phyloP scores from a whole-genome alignment of 2,888 invertebrate genomes.

The Drosophila anomalata region DNA sequence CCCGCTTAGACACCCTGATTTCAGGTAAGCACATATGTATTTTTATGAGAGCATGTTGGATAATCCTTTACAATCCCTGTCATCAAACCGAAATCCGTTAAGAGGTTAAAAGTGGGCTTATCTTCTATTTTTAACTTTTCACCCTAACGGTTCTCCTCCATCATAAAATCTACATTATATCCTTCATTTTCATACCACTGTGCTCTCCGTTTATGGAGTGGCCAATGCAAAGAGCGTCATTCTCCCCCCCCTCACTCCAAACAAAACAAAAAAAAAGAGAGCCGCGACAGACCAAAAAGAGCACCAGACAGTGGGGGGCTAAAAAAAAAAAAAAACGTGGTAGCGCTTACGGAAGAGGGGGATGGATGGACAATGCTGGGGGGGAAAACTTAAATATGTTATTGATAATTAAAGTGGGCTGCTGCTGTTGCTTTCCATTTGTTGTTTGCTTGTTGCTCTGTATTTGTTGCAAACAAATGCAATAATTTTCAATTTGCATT shows the following conservation, averaged over 20 bases:
- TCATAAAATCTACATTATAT: not conserved
- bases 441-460: not conserved
- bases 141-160: not conserved
- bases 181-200: not conserved
- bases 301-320: constrained; percentile 2
- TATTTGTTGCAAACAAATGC: constrained; percentile 37
- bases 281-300: constrained; percentile 4
- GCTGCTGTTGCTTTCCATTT: constrained; percentile 8
- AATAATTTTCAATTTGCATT: constrained; percentile 24
- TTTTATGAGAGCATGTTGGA: constrained; percentile 13
- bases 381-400: constrained; percentile 57
- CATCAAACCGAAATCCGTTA: constrained; percentile 9
- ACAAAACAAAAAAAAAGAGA: not conserved
- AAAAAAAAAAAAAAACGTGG: not conserved
- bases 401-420: constrained; percentile 65
- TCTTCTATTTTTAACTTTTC: not conserved
- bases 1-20: not conserved
- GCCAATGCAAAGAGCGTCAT: constrained; percentile 21
- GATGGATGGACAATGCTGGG: not conserved
- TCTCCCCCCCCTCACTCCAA: not conserved
- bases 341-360: not conserved
- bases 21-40: not conserved
- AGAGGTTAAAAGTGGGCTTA: constrained; percentile 5
- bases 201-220: constrained; percentile 14
- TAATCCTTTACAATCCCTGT: constrained; percentile 15